Evolutionary conservation across 2,113 vertebrate species (phyloP), one percentile per base, ranked within the genome.

Genomic region (Turnix velox): DNA sequence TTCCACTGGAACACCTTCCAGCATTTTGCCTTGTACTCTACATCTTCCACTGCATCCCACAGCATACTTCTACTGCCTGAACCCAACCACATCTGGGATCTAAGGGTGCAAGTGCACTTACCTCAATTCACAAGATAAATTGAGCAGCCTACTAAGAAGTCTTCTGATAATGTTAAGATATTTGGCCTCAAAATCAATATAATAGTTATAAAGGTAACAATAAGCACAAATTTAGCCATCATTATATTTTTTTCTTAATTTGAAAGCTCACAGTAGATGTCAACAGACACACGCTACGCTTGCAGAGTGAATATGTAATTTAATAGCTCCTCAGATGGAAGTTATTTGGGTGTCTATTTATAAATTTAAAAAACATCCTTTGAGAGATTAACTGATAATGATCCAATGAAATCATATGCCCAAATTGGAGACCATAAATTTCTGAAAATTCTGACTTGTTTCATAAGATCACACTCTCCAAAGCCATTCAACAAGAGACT

Each of bases 11-110:
- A 74, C 18, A 62, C 18, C 49, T 83, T 54, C 15, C 42, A 40
- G 46, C 11, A 22, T 22, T 72, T 51, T 75, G 20, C 9, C 40
- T 39, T 0, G 0, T 48, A 20, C 1, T 15, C 27, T 65, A n/a
- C 54, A 31, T 14, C n/a, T n/a, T n/a, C n/a, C n/a, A n/a, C n/a
- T n/a, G n/a, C n/a, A n/a, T n/a, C n/a, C n/a, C n/a, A n/a, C 27
- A 75, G 68, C 18, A 19, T 3, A 48, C 6, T 30, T 51, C 19
- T 40, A 37, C 18, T 1, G 4, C 35, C 37, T 52, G 65, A 77
- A 71, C 0, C 2, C 33, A n/a, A 11, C 7, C 33, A 65, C 18
- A 28, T 8, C 24, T 52, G 51, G 55, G 31, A 81, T 27, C 37
- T 43, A 66, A 42, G 4, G 35, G 30, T 2, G 40, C 16, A 48